Evolutionary conservation across 2,797 vertebrate genomes (phyloP), one percentile per base, ranked within the genome.

Genomic region (Pelodytes ibericus): DNA sequence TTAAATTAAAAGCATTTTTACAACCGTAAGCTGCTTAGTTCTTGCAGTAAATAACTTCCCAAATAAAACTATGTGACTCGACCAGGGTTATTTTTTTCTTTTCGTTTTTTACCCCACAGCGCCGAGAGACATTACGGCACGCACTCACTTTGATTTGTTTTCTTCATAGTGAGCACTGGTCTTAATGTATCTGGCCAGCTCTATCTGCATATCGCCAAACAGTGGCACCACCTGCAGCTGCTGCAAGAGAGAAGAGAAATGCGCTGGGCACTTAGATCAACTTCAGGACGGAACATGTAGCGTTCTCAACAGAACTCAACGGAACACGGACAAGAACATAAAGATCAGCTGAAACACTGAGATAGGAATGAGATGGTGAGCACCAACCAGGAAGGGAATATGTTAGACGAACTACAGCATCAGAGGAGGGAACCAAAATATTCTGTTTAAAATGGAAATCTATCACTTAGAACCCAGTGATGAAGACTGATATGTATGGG

Each of bases 151-250:
- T 89, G 94, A 95, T 87, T 95, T 95, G 92, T 95, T 95, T 88
- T 95, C 94, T 89, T 95, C 94, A 89, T 95, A 95, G 92, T 95
- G 94, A 88, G 94, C 93, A 89, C 94, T 95, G 91, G 94, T 95
- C 91, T 95, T 92, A 89, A 95, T 95, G 93, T 95, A 95, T 88
- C 94, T 93, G 88, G 94, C 94, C 88, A 95, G 89, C 84, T 95
- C 94, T 85, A 95, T 95, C 90, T 95, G 94, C 94, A 95, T 95
- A 90, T 95, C 94, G 82, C 94, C 94, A 90, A 95, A 95, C 86
- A 95, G 90, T 29, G 94, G 94, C 39, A 95, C 94, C 82, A 95
- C 94, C 85, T 95, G 94, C 84, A 95, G 90, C 91, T 95, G 91
- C 90, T 90, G 87, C 85, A 89, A 87, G 86, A 85, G 87, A 90